Evolutionary conservation across 2,888 invertebrate species (phyloP).

Genomic region (Eristalis intricaria): DNA sequence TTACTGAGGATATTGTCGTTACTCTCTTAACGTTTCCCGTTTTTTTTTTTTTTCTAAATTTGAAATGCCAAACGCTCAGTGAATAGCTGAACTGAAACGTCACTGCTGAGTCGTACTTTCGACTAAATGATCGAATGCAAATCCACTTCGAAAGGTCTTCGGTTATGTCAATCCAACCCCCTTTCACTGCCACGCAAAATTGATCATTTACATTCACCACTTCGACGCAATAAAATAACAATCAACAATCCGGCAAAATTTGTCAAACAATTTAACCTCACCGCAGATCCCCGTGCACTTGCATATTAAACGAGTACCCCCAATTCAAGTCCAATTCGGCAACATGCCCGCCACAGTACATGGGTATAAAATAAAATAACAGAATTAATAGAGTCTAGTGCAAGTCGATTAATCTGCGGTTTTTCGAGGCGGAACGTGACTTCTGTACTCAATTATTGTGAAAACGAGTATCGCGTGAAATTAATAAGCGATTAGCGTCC

Average conservation of each 20-base stretch:
- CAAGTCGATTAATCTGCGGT: slow-evolving; percentile 3
- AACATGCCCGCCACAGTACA: background rate
- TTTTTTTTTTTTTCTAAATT: too few species aligned
- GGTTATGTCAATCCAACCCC: background rate
- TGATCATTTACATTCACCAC: background rate
- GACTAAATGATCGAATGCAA: background rate
- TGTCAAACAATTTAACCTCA: background rate
- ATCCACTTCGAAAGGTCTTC: background rate
- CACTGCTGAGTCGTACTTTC: too few species aligned
- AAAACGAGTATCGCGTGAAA: slow-evolving; percentile 1
- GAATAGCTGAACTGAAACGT: too few species aligned
- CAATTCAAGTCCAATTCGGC: background rate
- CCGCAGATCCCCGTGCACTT: background rate
- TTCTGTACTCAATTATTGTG: background rate
- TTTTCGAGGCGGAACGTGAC: slow-evolving; percentile 23
- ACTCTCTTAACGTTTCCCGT: too few species aligned
- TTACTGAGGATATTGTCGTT: too few species aligned
- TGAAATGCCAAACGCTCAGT: too few species aligned
- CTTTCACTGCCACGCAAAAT: background rate
- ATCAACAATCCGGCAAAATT: background rate
- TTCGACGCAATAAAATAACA: background rate
- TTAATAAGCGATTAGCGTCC: background rate
- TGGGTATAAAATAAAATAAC: background rate
- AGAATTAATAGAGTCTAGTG: background rate
- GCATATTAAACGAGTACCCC: background rate